Conservation (phyloP, 2,888 invertebrate genomes). For the Latrodectus elegans region DNA sequence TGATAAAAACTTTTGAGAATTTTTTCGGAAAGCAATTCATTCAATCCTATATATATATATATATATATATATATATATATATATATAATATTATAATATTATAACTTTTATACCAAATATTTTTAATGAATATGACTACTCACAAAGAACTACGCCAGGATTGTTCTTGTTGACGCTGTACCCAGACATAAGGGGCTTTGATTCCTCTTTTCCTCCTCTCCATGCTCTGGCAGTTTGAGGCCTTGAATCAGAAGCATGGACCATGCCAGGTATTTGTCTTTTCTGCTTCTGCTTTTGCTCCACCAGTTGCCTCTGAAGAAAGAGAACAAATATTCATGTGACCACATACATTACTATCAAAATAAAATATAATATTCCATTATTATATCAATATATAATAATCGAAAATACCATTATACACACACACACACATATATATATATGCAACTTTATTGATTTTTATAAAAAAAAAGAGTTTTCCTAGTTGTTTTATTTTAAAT, state of each 20-base stretch:
- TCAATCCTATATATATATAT: too few species aligned
- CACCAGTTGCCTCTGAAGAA: conserved; percentile 85
- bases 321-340: not conserved
- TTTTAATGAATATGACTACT: conserved; percentile 1
- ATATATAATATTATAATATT: too few species aligned
- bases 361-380: not conserved
- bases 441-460: too few species aligned
- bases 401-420: too few species aligned
- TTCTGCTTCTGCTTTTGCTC: conserved; percentile 92
- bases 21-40: too few species aligned
- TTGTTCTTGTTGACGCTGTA: conserved; percentile 53
- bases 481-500: not conserved
- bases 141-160: conserved; percentile 76
- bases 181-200: conserved; percentile 63
- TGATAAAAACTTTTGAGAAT: too few species aligned
- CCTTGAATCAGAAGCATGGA: conserved; percentile 84
- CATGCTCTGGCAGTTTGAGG: conserved; percentile 71
- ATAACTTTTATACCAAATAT: too few species aligned
- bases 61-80: too few species aligned
- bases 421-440: too few species aligned
- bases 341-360: not conserved
- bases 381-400: too few species aligned
- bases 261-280: conserved; percentile 88
- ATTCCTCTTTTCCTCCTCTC: conserved; percentile 79
- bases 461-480: too few species aligned